Evolutionary conservation across 1,140 invertebrate species (phyloP).

Genomic region (Drosophila ironensis): DNA sequence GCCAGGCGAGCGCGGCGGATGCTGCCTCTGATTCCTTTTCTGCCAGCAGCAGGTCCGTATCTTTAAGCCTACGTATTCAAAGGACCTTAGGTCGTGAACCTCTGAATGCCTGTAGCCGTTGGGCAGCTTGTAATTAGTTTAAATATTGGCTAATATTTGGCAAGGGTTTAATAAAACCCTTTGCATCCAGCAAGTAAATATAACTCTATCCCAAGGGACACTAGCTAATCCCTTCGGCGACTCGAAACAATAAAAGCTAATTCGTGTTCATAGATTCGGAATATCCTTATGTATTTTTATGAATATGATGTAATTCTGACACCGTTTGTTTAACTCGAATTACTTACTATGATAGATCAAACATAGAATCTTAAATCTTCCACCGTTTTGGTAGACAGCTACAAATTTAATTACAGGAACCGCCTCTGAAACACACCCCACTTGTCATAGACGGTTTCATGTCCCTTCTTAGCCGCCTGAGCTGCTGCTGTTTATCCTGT

Average conservation of each 20-base stretch:
- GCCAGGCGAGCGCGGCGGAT: constrained; percentile 40
- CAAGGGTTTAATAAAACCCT: not conserved
- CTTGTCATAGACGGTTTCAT: too few relatives aligned
- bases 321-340: too few relatives aligned
- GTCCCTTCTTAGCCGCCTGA: constrained; percentile 21
- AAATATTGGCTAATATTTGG: constrained; percentile 22
- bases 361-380: too few relatives aligned
- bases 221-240: not conserved
- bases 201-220: not conserved
- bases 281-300: too few relatives aligned
- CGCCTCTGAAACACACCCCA: too few relatives aligned
- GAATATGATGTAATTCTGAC: too few relatives aligned
- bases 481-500: not conserved
- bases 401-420: constrained; percentile 35
- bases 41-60: constrained; percentile 12
- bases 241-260: not conserved
- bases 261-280: not conserved
- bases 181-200: not conserved
- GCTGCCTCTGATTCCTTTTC: constrained; percentile 9
- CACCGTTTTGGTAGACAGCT: too few relatives aligned
- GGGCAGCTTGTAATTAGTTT: constrained; percentile 14
- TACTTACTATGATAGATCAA: too few relatives aligned
- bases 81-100: not conserved
- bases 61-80: constrained; percentile 38
- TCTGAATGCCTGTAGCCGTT: constrained; percentile 24